Evolutionary conservation across 2,113 vertebrate genomes (phyloP), one percentile per base, ranked within the genome.

Genomic region (Ctenomys sociabilis): DNA sequence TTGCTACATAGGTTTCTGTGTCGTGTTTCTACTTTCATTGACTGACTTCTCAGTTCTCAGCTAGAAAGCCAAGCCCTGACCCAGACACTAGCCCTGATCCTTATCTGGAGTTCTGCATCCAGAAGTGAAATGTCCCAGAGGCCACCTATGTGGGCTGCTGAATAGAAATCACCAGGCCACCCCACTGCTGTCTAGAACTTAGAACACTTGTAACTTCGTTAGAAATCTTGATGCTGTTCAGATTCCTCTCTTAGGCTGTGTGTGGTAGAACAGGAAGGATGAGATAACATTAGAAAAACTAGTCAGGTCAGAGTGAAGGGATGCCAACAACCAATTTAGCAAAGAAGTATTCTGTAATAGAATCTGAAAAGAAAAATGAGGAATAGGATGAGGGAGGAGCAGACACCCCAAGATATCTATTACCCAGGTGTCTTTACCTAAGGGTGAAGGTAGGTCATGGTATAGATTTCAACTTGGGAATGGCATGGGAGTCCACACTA

Each of bases 331-430:
- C 85, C 77, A 59, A 72, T 57, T 85, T 93, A 86, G 40, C 49
- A 81, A 88, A 82, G 52, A 85, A 80, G 61, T 80, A 24, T 63
- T 89, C 21, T 57, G 2, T 57, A 32, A 70, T 37, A 24, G n/a
- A 66, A 24, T 89, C 63, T 89, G 59, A 94, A 93, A 91, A 92
- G 70, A 82, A 77, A 85, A 85, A 52, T 40, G 35, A 90, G n/a
- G 24, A 85, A 57, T 54, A 89, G 43, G 32, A 75, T 81, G 22
- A 87, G 17, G 16, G 16, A 30, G 61, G 59, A 94, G 40, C 9
- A 73, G n/a, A 88, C 6, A 84, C 21, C 14, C 9, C 40, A 35
- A 80, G 49, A 3, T 54, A 11, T 80, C 45, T 80, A 21, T 49
- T 78, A 77, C 73, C 43, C 45, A 45, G 24, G 24, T 77, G 40